Base-by-base conservation (phyloP, 53 echinoderm and acorn worm species). In the Antedon mediterranea region DNA sequence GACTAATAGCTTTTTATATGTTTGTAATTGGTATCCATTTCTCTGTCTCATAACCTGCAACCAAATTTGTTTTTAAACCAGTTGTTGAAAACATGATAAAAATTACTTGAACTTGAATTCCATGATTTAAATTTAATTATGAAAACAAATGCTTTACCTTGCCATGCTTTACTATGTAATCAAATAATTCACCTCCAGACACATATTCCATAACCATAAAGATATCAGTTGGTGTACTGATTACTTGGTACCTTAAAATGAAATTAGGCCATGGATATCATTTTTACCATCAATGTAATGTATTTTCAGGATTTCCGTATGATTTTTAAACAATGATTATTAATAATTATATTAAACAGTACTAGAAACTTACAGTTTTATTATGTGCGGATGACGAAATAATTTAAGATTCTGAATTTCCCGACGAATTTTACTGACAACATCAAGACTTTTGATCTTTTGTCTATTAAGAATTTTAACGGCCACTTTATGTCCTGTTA, bases 141-240 rank as follows among this genome's bases (percentile, higher is more conserved):
- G n/a, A n/a, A n/a, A n/a, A n/a, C n/a, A n/a, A n/a, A n/a, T n/a
- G n/a, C n/a, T n/a, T n/a, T n/a, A 95, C 98, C 90, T 98, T 98
- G 57, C 98, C 98, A 76, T 98, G 92, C 77, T 98, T 98, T 30
- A 98, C 98, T 31, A 98, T 98, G 75, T 98, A 98, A 83, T 98
- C 98, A 93, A 98, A 98, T 71, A 98, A 76, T 77, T 98, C 98
- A 72, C 98, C 98, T 23, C 98, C 98, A 32, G 92, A 76, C 43
- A 98, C 98, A 80, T 93, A 98, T 71, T 98, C 98, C 98, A 98
- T 98, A 43, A 98, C 92, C 98, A 98, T 98, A 73, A 98, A 98
- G 83, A 98, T 98, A 81, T 98, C 98, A 32, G 98, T 90, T 0
- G 98, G 98, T n/a, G 98, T 98, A 81, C 98, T 98, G 79, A 98